Evolutionary conservation across 2,888 invertebrate species (phyloP).

Genomic region (Nomada fabriciana): DNA sequence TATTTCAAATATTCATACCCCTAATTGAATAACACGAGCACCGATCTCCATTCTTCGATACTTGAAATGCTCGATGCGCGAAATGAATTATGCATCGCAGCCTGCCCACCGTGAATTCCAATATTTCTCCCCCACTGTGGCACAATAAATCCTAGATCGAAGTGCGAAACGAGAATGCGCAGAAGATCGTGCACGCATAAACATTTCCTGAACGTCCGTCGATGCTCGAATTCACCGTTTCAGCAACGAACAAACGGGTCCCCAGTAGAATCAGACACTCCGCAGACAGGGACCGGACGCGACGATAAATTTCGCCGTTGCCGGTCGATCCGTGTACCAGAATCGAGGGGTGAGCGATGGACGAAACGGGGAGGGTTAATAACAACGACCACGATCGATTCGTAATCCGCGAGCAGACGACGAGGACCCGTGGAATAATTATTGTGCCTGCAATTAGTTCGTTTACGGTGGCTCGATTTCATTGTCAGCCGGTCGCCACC

Average conservation of each 20-base stretch:
- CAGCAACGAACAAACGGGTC: background rate
- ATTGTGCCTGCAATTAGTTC: conserved; percentile 71
- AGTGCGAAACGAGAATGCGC: too few species aligned
- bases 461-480: conserved; percentile 70
- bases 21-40: too few species aligned
- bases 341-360: background rate
- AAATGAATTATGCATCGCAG: too few species aligned
- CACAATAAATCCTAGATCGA: too few species aligned
- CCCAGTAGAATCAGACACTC: conserved; percentile 31
- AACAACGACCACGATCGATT: conserved; percentile 48
- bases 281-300: background rate
- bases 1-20: too few species aligned
- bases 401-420: conserved; percentile 60
- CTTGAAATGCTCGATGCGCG: too few species aligned
- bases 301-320: conserved; percentile 49
- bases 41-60: too few species aligned
- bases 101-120: too few species aligned
- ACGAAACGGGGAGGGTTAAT: conserved; percentile 34
- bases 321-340: conserved; percentile 35
- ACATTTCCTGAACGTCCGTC: background rate
- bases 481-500: conserved; percentile 61
- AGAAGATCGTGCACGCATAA: too few species aligned
- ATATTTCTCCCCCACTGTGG: too few species aligned
- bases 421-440: conserved; percentile 67
- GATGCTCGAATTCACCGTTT: background rate